Percentiles rank a stretch among this genome's conserved stretches.
phyloP scores from a whole-genome alignment of 2,888 invertebrate genomes.

The Digitonthophagus gazella region DNA sequence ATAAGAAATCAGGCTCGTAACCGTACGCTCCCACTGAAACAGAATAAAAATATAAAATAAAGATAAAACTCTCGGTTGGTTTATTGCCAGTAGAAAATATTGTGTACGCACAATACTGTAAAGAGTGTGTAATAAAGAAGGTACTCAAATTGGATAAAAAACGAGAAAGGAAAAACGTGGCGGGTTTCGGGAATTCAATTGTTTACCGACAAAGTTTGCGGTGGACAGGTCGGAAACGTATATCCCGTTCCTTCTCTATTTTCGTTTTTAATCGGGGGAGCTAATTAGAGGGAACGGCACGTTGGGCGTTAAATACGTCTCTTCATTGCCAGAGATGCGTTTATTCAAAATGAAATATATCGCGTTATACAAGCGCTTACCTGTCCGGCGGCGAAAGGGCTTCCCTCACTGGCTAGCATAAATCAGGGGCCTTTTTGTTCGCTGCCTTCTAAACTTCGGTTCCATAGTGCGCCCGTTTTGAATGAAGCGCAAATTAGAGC shows the following conservation, averaged over 20 bases:
- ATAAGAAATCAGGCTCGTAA: conserved; percentile 78
- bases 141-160: not conserved
- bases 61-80: not conserved
- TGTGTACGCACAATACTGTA: conserved; percentile 4
- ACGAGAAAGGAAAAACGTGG: not conserved
- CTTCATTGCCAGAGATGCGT: conserved; percentile 20
- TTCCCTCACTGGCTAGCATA: conserved; percentile 25
- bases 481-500: conserved; percentile 25
- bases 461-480: conserved; percentile 23
- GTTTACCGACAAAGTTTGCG: not conserved
- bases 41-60: conserved; percentile 19
- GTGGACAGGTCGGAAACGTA: conserved; percentile 3
- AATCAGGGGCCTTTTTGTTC: conserved; percentile 28
- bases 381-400: conserved; percentile 24
- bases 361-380: conserved; percentile 26
- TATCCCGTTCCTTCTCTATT: conserved; percentile 10
- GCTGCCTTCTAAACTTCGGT: conserved; percentile 22
- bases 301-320: conserved; percentile 21
- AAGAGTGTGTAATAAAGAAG: not conserved
- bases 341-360: conserved; percentile 27
- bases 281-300: conserved; percentile 19
- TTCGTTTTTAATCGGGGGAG: conserved; percentile 18
- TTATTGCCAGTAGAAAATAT: conserved; percentile 1
- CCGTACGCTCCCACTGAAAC: conserved; percentile 63
- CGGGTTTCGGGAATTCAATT: not conserved